Conservation (phyloP, 2,888 invertebrate genomes). For the Mesopsocus fuscifrons region DNA sequence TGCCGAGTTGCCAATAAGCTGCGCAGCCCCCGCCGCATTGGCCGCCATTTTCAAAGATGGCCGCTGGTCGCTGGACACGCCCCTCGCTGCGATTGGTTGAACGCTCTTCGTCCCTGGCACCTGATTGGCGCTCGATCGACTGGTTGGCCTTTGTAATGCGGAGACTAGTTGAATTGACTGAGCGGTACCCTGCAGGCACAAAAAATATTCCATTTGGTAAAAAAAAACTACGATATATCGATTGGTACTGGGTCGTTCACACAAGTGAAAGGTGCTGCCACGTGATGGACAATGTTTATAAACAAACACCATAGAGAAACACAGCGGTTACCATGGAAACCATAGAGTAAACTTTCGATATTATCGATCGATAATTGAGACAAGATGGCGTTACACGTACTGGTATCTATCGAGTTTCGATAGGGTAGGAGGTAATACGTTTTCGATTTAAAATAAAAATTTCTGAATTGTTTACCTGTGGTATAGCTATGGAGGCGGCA, state of each 20-base stretch:
- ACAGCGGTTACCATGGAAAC: no score
- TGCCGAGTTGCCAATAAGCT: background rate
- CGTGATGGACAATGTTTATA: no score
- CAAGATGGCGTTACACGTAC: no score
- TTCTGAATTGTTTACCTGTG: no score
- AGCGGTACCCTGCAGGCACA: conserved; percentile 1
- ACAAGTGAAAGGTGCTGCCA: background rate
- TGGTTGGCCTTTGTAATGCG: conserved; percentile 1
- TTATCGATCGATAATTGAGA: no score
- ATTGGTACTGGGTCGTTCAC: background rate
- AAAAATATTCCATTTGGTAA: background rate
- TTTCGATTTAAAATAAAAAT: no score
- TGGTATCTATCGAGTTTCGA: no score
- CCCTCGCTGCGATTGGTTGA: conserved; percentile 1
- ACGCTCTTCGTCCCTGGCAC: conserved; percentile 2
- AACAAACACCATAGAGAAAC: no score
- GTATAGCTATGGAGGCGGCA: background rate
- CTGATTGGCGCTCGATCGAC: background rate
- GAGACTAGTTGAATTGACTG: conserved; percentile 10
- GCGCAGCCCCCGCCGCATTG: background rate
- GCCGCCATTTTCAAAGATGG: background rate
- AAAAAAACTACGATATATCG: background rate
- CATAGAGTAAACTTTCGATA: no score
- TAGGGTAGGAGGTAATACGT: no score
- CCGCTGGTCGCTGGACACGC: background rate